Evolutionary conservation across 2,113 vertebrate genomes (phyloP), one percentile per base, ranked within the genome.

Genomic region (Periophthalmus modestus): DNA sequence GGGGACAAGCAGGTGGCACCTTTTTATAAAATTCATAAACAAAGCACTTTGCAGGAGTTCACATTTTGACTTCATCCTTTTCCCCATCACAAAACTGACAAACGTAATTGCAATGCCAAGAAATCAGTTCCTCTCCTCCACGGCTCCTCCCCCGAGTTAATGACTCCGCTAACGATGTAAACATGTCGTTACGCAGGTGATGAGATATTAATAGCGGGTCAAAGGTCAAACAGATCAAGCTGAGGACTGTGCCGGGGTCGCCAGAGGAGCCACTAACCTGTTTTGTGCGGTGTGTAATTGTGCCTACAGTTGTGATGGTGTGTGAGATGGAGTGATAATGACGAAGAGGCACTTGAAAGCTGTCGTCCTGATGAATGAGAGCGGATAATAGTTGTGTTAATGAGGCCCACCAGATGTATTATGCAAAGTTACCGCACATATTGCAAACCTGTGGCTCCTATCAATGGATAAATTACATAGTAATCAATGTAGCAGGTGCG

Each of bases 281-380:
- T 54, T 80, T 82, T 81, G 72, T 69, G 36, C 66, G 5, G 71
- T 7, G 72, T 66, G 24, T 87, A 78, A 86, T 85, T 71, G 80
- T 74, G 54, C 76, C 82, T 83, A 73, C 71, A 85, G 79, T 79
- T 74, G 63, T 77, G 78, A 83, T 72, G 81, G 62, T 73, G 73
- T 68, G 86, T 73, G 83, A 73, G 78, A 84, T 74, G 65, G 77
- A 71, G 86, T 74, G 77, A 77, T 80, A 88, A 86, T 74, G 80
- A 87, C 70, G 52, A 57, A 36, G 79, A 76, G 79, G 69, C 77
- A 78, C 80, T 86, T 81, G 74, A 58, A 81, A 19, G 54, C 69
- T 82, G 72, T 73, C 74, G 71, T 0, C 0, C 54, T 78, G 83
- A 85, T 80, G 82, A 82, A 78, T 50, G 74, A 78, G 34, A 33